Percentiles rank a stretch among this genome's conserved stretches.
These are phyloP conservation scores for Hemithea aestivaria DNA, from an alignment of 2,888 invertebrate genomes.

Conservation along the genomic window DNA sequence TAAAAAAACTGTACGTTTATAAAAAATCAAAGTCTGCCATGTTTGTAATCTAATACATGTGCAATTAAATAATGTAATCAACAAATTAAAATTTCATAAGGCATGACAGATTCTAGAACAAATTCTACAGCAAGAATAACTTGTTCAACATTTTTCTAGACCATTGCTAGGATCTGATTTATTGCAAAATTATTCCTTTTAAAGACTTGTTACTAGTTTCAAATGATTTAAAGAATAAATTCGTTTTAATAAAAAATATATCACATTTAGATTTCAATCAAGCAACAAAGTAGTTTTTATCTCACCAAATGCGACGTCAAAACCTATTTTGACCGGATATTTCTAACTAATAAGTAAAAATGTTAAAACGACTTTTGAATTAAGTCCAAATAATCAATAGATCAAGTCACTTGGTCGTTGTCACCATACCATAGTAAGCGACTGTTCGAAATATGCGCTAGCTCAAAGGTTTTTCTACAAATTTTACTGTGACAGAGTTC, in stretches of 20 bases:
- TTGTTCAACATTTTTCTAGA: conserved; percentile 6
- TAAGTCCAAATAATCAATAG: neutral
- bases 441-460: conserved; percentile 1
- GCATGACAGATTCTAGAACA: too few species aligned
- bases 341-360: too few species aligned
- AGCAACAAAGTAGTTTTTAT: too few species aligned
- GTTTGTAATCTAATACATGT: too few species aligned
- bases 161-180: conserved; percentile 1
- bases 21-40: too few species aligned
- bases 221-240: neutral
- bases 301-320: too few species aligned
- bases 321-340: too few species aligned
- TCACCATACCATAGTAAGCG: neutral
- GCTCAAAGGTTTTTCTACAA: neutral
- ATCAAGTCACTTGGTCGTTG: conserved; percentile 1
- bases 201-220: conserved; percentile 3
- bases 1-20: too few species aligned
- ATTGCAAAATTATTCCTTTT: conserved; percentile 15
- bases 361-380: too few species aligned
- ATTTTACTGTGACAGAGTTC: neutral
- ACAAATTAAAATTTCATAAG: conserved; percentile 3
- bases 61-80: too few species aligned
- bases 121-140: neutral
- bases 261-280: too few species aligned
- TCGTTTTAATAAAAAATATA: too few species aligned